A percentile compares a stretch with the other conserved stretches of the same genome.
These are phyloP conservation scores for Mustela nigripes DNA, from an alignment of 2,113 vertebrate species.

Conservation along the genomic window DNA sequence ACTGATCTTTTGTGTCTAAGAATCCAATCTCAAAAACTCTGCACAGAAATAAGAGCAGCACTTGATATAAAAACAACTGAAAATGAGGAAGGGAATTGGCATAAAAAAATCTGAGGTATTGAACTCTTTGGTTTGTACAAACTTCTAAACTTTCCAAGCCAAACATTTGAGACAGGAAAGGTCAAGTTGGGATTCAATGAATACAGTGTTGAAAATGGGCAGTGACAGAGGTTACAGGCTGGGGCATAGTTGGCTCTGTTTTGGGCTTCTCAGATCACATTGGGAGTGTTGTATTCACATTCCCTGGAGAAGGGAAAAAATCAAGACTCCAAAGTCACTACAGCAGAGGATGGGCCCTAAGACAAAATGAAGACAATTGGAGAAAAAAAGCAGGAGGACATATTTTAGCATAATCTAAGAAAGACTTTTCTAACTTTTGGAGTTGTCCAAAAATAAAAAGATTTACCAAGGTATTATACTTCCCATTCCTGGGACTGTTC, in stretches of 20 bases:
- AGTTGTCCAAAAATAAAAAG: neutral
- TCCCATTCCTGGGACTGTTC: neutral
- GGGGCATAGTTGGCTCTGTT: neutral
- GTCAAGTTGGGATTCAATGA: neutral
- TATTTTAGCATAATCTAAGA: neutral
- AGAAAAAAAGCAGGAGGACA: neutral
- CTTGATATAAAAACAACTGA: neutral
- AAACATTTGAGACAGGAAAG: neutral
- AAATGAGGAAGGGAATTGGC: neutral
- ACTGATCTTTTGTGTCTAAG: slow-evolving; percentile 72
- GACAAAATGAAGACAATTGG: neutral
- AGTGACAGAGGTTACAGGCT: neutral
- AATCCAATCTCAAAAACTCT: slow-evolving; percentile 54
- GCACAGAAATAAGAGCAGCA: slow-evolving; percentile 49
- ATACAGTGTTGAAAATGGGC: neutral
- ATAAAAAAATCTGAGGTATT: neutral
- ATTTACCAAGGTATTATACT: neutral
- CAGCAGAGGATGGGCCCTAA: accelerated
- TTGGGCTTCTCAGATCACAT: neutral
- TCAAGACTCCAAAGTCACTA: neutral
- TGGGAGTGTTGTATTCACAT: neutral
- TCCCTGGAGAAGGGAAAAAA: neutral
- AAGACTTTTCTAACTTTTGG: neutral
- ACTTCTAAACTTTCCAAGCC: neutral
- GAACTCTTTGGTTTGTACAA: neutral